Conservation (phyloP, 2,888 invertebrate species). For the Spialia ferax region DNA sequence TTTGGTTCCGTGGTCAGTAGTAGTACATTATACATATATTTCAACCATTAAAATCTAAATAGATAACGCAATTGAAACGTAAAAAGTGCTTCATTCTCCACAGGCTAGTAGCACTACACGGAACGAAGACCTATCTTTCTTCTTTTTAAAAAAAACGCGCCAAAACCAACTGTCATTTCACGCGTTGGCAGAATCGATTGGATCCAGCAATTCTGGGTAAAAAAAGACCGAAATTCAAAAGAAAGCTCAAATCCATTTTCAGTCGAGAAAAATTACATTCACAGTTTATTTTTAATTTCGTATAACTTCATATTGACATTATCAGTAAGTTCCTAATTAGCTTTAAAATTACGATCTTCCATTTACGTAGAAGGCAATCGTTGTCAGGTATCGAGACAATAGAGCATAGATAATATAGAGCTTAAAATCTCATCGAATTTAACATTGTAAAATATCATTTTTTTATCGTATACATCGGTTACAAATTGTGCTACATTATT, state of each 20-base stretch:
- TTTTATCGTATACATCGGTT: slow-evolving; percentile 84
- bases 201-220: slow-evolving; percentile 38
- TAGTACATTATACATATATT: slow-evolving; percentile 38
- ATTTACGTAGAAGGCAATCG: slow-evolving; percentile 78
- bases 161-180: slow-evolving; percentile 43
- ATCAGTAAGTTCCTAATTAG: slow-evolving; percentile 37
- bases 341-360: slow-evolving; percentile 67
- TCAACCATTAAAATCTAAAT: slow-evolving; percentile 42
- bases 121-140: slow-evolving; percentile 28
- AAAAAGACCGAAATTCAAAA: slow-evolving; percentile 33
- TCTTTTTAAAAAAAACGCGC: slow-evolving; percentile 41
- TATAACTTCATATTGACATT: slow-evolving; percentile 40
- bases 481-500: slow-evolving; percentile 83
- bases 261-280: slow-evolving; percentile 38
- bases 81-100: slow-evolving; percentile 38
- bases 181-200: slow-evolving; percentile 18
- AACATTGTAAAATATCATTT: slow-evolving; percentile 85
- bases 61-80: slow-evolving; percentile 46
- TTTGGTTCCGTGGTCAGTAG: slow-evolving; percentile 55
- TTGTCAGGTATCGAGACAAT: slow-evolving; percentile 77
- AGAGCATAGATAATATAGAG: no score
- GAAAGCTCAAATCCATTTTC: slow-evolving; percentile 41
- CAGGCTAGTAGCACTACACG: slow-evolving; percentile 37
- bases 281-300: slow-evolving; percentile 29
- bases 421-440: slow-evolving; percentile 79